Conservation (phyloP, 2,888 invertebrate genomes). For the Parochlus steinenii region DNA sequence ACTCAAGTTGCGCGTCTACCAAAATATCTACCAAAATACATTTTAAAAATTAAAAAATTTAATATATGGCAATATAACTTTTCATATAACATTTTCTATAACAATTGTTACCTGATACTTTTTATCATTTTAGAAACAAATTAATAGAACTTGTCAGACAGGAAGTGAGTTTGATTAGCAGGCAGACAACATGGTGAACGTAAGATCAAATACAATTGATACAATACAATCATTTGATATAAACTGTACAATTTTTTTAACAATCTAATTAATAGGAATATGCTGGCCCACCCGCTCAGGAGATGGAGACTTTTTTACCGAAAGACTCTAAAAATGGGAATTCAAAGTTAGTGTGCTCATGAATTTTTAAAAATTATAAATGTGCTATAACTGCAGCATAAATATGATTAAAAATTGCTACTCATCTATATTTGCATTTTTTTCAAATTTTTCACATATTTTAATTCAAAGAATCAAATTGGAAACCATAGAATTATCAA, state of each 20-base stretch:
- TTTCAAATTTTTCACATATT: conserved; percentile 14
- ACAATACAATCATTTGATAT: neutral
- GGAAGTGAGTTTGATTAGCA: too few species aligned
- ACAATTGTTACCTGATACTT: too few species aligned
- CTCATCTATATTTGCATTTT: conserved; percentile 13
- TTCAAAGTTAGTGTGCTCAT: conserved; percentile 21
- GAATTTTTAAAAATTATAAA: conserved; percentile 14
- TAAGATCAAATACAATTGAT: neutral
- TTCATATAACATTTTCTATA: too few species aligned
- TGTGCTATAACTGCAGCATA: conserved; percentile 18
- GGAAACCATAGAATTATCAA: too few species aligned
- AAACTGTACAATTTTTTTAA: conserved; percentile 12
- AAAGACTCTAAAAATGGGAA: conserved; percentile 36
- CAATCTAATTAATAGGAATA: conserved; percentile 30
- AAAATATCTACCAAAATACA: too few species aligned
- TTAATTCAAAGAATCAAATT: conserved; percentile 26
- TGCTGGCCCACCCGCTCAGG: conserved; percentile 41
- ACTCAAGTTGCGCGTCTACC: too few species aligned
- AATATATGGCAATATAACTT: too few species aligned
- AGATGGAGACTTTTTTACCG: conserved; percentile 66
- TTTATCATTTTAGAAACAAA: too few species aligned
- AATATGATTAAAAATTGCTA: conserved; percentile 6
- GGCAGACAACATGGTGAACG: conserved; percentile 1
- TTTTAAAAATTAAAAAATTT: too few species aligned
- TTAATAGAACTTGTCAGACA: too few species aligned